Evolutionary conservation across 2,797 vertebrate genomes (phyloP), one percentile per base, ranked within the genome.

Genomic region (Botia almorhae): DNA sequence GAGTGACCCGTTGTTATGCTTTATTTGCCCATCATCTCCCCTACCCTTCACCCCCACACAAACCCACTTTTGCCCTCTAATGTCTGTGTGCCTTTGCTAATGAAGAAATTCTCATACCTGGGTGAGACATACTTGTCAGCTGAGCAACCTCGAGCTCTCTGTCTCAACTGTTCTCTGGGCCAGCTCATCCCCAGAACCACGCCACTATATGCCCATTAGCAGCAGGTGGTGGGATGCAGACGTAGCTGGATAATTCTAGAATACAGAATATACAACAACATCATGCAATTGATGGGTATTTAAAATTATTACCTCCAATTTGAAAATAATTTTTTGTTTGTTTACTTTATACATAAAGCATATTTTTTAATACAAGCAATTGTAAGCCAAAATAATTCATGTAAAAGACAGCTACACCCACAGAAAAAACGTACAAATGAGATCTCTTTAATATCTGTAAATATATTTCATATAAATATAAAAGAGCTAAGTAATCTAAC

Each of bases 111-210:
- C 92, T 94, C 89, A 84, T 92, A 93, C 91, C 89, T 92, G 81
- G 91, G 93, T 94, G 94, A 94, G 93, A 94, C 93, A 95, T 94
- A 92, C 89, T 92, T 93, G 76, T 93, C 90, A 94, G 92, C 92
- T 94, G 93, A 94, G 92, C 88, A 90, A 91, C 89, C 89, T 87
- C 48, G 64, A 87, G 81, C 91, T 91, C 72, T 78, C 67, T 68
- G 84, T 88, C 84, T 2, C 33, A 51, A 72, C 74, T 89, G 89
- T 82, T 87, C 89, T 87, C 74, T 61, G 58, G 74, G 65, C 80
- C 83, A 84, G 84, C 85, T 83, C 75, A 64, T 23, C 2, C 65
- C 39, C 43, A 77, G 55, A 23, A 7, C 11, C 1, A 19, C 10
- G 86, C 76, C 84, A 67, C 80, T 55, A 29, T 82, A 68, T 48